Evolutionary conservation across 92 coral and sea anemone species (phyloP).

Genomic region (Palythoa grandiflora): DNA sequence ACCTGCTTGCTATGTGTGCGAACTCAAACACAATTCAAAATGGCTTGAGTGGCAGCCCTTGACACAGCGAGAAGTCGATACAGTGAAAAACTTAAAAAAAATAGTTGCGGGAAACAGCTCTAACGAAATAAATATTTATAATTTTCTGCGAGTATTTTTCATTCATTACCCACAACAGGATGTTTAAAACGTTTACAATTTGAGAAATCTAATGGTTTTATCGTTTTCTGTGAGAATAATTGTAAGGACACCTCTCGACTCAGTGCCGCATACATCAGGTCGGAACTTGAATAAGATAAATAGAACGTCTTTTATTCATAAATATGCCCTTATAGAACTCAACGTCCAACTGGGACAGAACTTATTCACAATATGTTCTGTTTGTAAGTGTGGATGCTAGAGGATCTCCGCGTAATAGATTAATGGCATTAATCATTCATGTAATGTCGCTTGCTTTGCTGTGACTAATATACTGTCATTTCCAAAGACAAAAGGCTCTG

Average conservation of each 20-base stretch:
- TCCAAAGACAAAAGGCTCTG: slow-evolving; percentile 9
- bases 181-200: slow-evolving; percentile 33
- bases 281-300: slow-evolving; percentile 8
- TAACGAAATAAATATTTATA: not conserved
- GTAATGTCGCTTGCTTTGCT: slow-evolving; percentile 16
- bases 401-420: slow-evolving; percentile 19
- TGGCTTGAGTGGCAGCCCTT: slow-evolving; percentile 5
- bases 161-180: slow-evolving; percentile 41
- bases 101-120: not conserved
- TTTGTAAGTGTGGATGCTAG: not conserved
- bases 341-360: slow-evolving; percentile 11
- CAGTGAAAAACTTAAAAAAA: not conserved
- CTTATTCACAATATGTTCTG: not conserved
- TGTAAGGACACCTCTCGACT: not conserved
- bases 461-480: slow-evolving; percentile 23
- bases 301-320: not conserved
- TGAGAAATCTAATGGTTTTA: slow-evolving; percentile 32
- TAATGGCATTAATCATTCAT: slow-evolving; percentile 44
- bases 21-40: slow-evolving; percentile 27
- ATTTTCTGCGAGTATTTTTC: slow-evolving; percentile 16
- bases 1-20: slow-evolving; percentile 21
- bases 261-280: not conserved
- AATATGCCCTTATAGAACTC: not conserved
- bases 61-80: slow-evolving; percentile 43
- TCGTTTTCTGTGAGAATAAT: slow-evolving; percentile 14